A percentile compares a stretch with the other conserved stretches of the same genome.
Conservation (phyloP, 2,888 invertebrate genomes). For the Lobophora halterata region DNA sequence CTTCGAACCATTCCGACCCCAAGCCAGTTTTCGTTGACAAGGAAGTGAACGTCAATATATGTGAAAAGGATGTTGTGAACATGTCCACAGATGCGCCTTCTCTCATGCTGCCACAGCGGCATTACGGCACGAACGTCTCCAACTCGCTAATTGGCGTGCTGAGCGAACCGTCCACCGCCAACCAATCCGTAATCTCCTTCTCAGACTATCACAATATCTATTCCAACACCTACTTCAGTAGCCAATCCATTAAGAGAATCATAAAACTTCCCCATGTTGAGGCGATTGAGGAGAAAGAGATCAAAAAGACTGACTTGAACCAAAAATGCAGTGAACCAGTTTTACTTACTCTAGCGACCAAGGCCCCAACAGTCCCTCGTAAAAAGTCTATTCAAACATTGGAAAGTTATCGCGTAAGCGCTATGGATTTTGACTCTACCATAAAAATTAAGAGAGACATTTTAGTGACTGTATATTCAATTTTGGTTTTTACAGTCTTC, state of each 20-base stretch:
- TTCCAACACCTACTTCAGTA: constrained; percentile 31
- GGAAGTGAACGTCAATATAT: constrained; percentile 48
- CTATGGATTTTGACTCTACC: constrained; percentile 43
- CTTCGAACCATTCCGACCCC: neutral
- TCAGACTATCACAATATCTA: constrained; percentile 36
- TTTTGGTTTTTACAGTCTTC: constrained; percentile 67
- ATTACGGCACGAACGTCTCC: constrained; percentile 40
- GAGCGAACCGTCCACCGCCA: constrained; percentile 46
- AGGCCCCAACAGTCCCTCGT: constrained; percentile 16
- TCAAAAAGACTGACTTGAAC: constrained; percentile 21
- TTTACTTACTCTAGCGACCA: constrained; percentile 9
- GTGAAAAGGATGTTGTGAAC: constrained; percentile 37
- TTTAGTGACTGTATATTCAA: constrained; percentile 66
- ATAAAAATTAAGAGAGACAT: constrained; percentile 67
- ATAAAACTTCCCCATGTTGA: constrained; percentile 33
- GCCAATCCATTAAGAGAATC: constrained; percentile 26
- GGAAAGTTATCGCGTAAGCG: constrained; percentile 22
- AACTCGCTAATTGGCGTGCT: constrained; percentile 42
- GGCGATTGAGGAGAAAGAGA: constrained; percentile 16
- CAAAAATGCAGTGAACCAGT: constrained; percentile 19
- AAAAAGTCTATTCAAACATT: too few relatives aligned
- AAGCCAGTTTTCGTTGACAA: constrained; percentile 46
- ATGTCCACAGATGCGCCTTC: constrained; percentile 53
- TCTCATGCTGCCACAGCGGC: constrained; percentile 35
- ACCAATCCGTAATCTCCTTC: constrained; percentile 42